These are phyloP conservation scores for Dendrolimus pini DNA, from an alignment of 2,888 invertebrate genomes.

Conservation along the genomic window DNA sequence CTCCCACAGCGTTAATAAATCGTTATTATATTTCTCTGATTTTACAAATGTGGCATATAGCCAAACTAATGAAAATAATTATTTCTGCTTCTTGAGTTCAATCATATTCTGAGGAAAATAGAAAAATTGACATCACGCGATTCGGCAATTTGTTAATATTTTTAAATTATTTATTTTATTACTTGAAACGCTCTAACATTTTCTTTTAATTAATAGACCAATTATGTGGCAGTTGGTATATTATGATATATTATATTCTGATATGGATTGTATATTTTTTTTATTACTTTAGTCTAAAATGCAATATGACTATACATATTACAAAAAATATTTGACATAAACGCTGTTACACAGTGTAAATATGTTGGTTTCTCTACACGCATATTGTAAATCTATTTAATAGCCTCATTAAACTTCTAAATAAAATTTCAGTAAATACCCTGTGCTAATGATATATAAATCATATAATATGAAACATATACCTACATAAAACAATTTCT, in stretches of 20 bases:
- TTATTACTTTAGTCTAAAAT: no score
- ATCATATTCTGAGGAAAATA: neutral
- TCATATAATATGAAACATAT: no score
- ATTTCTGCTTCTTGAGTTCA: neutral
- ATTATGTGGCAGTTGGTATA: neutral
- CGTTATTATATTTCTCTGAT: neutral
- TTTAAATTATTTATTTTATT: neutral
- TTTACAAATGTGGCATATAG: neutral
- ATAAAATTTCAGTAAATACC: no score
- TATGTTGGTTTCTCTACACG: no score
- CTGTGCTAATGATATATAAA: no score
- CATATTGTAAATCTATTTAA: no score
- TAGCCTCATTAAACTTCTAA: no score
- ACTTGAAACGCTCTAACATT: neutral
- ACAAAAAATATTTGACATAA: no score
- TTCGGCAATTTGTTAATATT: neutral
- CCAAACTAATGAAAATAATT: neutral
- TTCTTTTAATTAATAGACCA: neutral
- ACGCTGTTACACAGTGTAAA: no score
- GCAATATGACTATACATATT: no score
- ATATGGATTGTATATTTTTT: no score
- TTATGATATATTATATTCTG: no score
- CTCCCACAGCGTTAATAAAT: neutral
- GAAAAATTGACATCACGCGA: neutral
- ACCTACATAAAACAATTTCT: neutral